These are phyloP conservation scores for Pollenia labialis DNA, from an alignment of 2,888 invertebrate species.

Conservation along the genomic window DNA sequence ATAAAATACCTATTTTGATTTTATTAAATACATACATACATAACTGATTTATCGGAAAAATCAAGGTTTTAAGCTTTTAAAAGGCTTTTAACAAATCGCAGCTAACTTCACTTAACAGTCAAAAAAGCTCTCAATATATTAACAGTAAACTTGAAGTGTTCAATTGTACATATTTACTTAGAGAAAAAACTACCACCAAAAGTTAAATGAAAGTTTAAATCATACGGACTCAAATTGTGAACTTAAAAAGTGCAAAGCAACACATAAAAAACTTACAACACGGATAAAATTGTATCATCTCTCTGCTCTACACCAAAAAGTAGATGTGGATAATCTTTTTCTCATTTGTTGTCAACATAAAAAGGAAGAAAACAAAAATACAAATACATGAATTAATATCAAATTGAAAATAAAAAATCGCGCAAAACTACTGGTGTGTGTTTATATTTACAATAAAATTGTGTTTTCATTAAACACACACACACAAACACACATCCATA, in stretches of 20 bases:
- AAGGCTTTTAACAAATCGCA: constrained; percentile 53
- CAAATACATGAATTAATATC: constrained; percentile 25
- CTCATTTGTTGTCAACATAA: not conserved
- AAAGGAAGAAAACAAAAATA: not conserved
- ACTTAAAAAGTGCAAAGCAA: not conserved
- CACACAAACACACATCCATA: not conserved
- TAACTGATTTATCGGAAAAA: constrained; percentile 43
- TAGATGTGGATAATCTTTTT: not conserved
- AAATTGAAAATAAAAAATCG: constrained; percentile 14
- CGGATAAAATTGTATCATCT: constrained; percentile 11
- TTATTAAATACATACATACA: constrained; percentile 46
- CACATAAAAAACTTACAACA: not conserved
- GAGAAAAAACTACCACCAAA: constrained; percentile 39
- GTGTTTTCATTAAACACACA: not conserved
- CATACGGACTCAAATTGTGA: constrained; percentile 75
- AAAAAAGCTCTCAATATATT: constrained; percentile 55
- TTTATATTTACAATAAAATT: not conserved
- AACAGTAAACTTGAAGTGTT: constrained; percentile 55
- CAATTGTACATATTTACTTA: constrained; percentile 1
- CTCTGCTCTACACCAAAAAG: not conserved
- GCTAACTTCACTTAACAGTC: constrained; percentile 64
- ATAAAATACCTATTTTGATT: constrained; percentile 27
- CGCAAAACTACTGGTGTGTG: constrained; percentile 6
- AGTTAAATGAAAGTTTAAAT: constrained; percentile 60
- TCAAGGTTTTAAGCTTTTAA: constrained; percentile 64